These are phyloP conservation scores for Setophaga coronata DNA, from an alignment of 2,113 vertebrate genomes.

Conservation along the genomic window DNA sequence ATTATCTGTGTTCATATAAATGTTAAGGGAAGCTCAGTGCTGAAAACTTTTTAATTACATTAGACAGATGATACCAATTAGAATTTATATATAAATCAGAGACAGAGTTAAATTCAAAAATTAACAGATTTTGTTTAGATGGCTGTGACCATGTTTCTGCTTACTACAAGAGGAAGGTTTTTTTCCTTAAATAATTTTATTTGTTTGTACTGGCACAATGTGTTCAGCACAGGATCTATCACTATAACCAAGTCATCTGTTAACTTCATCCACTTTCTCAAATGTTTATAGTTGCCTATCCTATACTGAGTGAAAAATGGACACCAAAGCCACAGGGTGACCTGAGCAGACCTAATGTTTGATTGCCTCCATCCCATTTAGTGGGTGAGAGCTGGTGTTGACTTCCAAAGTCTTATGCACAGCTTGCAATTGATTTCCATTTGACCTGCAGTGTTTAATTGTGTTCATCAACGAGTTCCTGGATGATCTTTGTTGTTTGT, in stretches of 20 bases:
- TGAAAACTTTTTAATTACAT: neutral
- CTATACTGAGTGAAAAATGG: conserved; percentile 63
- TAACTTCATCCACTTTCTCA: conserved; percentile 49
- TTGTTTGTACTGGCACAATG: conserved; percentile 5
- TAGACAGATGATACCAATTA: neutral
- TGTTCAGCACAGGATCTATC: neutral
- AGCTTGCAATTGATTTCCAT: conserved; percentile 62
- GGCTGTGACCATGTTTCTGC: neutral
- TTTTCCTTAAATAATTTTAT: neutral
- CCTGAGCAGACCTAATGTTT: conserved; percentile 40
- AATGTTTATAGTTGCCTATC: conserved; percentile 61
- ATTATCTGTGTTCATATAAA: neutral
- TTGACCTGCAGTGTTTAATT: conserved; percentile 50
- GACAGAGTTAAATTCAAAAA: neutral
- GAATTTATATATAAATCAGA: neutral
- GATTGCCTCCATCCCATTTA: conserved; percentile 29
- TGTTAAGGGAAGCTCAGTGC: neutral
- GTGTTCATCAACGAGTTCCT: neutral
- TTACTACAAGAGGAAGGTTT: neutral
- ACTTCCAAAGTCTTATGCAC: conserved; percentile 16
- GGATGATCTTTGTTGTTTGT: neutral
- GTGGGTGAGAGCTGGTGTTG: conserved; percentile 28
- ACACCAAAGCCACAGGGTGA: conserved; percentile 49
- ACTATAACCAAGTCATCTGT: conserved; percentile 26
- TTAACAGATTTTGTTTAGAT: neutral